Percentiles rank a stretch among this genome's conserved stretches.
phyloP scores from a whole-genome alignment of 2,113 vertebrate species.

The Oceanites oceanicus region DNA sequence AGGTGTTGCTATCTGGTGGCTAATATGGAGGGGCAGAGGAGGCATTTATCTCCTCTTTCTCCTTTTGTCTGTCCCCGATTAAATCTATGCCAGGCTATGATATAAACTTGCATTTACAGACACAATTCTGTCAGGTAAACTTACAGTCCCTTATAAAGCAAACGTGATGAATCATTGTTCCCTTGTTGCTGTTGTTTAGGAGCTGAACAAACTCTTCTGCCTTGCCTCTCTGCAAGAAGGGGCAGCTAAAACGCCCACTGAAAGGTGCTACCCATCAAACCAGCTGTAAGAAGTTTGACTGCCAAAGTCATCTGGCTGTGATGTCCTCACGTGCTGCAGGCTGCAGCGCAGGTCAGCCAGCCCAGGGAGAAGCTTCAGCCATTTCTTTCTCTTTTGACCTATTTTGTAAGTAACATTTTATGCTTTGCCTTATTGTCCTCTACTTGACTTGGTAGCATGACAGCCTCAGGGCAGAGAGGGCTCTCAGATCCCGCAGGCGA shows the following conservation, averaged over 20 bases:
- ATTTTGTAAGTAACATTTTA: not conserved
- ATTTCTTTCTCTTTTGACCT: not conserved
- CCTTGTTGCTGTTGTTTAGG: not conserved
- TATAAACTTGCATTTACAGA: not conserved
- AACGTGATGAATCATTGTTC: not conserved
- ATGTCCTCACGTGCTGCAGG: not conserved
- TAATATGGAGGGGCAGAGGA: not conserved
- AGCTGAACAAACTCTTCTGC: not conserved
- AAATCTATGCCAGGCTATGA: not conserved
- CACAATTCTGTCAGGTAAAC: not conserved
- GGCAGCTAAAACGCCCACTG: not conserved
- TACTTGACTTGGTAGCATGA: not conserved
- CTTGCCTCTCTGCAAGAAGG: not conserved
- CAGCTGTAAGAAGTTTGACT: not conserved
- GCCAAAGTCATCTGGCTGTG: not conserved
- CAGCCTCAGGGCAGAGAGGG: not conserved
- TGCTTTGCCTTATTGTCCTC: not conserved
- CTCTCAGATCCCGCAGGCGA: fast-evolving
- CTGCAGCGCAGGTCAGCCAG: fast-evolving
- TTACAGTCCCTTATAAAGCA: not conserved
- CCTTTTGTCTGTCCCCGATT: not conserved
- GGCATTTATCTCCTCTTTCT: not conserved
- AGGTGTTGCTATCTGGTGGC: not conserved
- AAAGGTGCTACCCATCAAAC: not conserved
- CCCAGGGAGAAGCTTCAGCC: not conserved